A percentile compares a stretch with the other conserved stretches of the same genome.
phyloP scores from a whole-genome alignment of 2,888 invertebrate species.

The Nymphalis polychloros region DNA sequence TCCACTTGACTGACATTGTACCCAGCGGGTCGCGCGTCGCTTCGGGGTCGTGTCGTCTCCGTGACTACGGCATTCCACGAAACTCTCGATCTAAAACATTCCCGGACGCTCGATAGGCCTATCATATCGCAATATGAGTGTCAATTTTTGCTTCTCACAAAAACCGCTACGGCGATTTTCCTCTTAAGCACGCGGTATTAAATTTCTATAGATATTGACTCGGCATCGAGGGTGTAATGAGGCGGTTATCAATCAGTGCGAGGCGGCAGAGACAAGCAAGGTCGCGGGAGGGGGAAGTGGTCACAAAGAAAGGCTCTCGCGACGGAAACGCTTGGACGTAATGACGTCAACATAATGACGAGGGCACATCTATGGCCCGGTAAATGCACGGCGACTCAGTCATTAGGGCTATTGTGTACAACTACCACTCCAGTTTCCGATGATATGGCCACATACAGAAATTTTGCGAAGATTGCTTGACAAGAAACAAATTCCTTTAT shows the following conservation, averaged over 20 bases:
- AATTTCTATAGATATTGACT: conserved; percentile 30
- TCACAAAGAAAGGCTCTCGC: conserved; percentile 20
- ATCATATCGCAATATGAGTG: conserved; percentile 16
- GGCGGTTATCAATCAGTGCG: conserved; percentile 28
- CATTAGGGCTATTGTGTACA: conserved; percentile 7
- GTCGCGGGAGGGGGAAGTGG: conserved; percentile 4
- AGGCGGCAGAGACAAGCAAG: neutral
- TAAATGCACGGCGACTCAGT: neutral
- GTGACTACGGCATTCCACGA: neutral
- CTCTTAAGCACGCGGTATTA: conserved; percentile 22
- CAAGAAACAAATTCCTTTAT: no score
- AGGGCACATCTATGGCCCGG: neutral
- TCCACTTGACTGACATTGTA: no score
- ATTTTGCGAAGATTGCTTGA: no score
- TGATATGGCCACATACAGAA: neutral
- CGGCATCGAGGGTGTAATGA: conserved; percentile 15
- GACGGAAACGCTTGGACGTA: conserved; percentile 23
- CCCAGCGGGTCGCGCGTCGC: no score
- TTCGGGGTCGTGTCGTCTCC: neutral
- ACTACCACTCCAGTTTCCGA: neutral
- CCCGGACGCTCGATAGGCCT: conserved; percentile 8
- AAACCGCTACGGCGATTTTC: conserved; percentile 24
- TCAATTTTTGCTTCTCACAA: conserved; percentile 10
- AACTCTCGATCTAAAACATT: conserved; percentile 8
- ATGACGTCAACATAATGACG: conserved; percentile 26